Conservation (phyloP, 2,113 vertebrate species). For the Ceuthmochares aereus region DNA sequence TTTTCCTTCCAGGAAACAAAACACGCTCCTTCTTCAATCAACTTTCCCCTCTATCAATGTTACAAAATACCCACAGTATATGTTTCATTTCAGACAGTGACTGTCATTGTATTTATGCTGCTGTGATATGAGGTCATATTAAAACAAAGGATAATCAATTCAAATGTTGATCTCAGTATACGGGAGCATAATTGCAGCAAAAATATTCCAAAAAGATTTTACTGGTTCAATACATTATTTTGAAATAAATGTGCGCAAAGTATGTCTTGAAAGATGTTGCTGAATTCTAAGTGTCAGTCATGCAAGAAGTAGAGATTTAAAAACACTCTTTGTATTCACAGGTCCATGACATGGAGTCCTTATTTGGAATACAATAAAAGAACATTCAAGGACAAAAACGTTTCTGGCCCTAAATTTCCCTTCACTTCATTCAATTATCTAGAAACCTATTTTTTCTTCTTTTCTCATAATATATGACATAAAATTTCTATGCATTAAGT, state of each 20-base stretch:
- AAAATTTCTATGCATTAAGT: not conserved
- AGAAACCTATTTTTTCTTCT: not conserved
- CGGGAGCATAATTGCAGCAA: not conserved
- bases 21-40: not conserved
- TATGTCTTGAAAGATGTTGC: conserved; percentile 42
- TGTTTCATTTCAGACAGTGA: not conserved
- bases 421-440: conserved; percentile 47
- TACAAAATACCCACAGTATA: not conserved
- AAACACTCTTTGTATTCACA: conserved; percentile 60
- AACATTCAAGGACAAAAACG: conserved; percentile 44
- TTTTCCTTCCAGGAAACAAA: conserved; percentile 39
- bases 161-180: not conserved
- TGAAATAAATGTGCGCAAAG: conserved; percentile 34
- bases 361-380: conserved; percentile 32
- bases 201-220: conserved; percentile 16
- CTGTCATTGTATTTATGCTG: not conserved
- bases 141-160: not conserved
- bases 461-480: conserved; percentile 14
- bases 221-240: conserved; percentile 22
- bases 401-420: conserved; percentile 47
- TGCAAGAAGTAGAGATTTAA: conserved; percentile 66
- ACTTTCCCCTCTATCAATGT: not conserved
- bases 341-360: conserved; percentile 37
- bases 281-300: conserved; percentile 45
- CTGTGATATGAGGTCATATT: not conserved